Base-by-base conservation (phyloP, 2,888 invertebrate genomes). In the Itoplectis maculator region DNA sequence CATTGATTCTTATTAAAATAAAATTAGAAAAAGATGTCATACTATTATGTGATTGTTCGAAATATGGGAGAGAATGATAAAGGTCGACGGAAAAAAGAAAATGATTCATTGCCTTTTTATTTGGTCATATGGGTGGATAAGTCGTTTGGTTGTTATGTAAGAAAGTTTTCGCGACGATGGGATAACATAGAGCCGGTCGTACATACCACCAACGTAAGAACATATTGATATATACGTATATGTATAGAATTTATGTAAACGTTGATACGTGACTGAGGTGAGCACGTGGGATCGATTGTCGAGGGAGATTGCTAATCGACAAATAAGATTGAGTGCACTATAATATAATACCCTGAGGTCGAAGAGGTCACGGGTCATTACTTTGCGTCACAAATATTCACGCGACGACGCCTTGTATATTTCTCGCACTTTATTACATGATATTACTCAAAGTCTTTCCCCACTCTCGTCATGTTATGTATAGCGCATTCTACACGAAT, bases 381-480 rank as follows among this genome's bases (percentile, higher is more conserved):
- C n/a, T 66, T 66, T 66, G 18, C 66, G 66, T 66, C 66, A 66
- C n/a, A 66, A 29, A 66, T 29, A 66, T 47, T 66, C 49, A 8
- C 35, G 15, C 15, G 61, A 63, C 49, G 66, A 49, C 66, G 66
- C 66, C 47, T 66, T 66, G 29, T 47, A 15, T 47, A 35, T 47
- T 47, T 66, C 66, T 29, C 66, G 15, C 29, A 15, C 47, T 66
- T 66, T 66, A 66, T 66, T 66, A 66, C 66, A 49, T 35, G 47
- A 66, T 66, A 49, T 66, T 66, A 66, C 47, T 66, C 66, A 66
- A 20, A 45, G 45, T 9, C 5, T 29, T 20, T 35, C 29, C 13
- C 7, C 35, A 13, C 35, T 49, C 35, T 11, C 15, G 15, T n/a
- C 11, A 29, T 59, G 20, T 65, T 11, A 20, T 59, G 11, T 42